Percentiles rank a stretch among this genome's conserved stretches.
phyloP scores from a whole-genome alignment of 2,888 invertebrate species.

The Ophion obscuratus region DNA sequence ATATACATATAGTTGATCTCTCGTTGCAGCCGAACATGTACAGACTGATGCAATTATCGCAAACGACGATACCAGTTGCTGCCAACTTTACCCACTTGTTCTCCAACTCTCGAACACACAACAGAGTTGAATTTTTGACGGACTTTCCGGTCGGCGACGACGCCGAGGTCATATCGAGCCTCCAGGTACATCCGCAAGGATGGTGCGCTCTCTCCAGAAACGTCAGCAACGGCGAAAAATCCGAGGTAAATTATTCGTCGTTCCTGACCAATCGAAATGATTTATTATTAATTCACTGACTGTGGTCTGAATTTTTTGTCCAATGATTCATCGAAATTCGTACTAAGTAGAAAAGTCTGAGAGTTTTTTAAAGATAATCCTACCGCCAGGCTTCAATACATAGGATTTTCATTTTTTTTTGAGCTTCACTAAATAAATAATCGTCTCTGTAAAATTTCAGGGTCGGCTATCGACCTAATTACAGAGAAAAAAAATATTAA shows the following conservation, averaged over 20 bases:
- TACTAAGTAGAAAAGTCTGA: too few relatives aligned
- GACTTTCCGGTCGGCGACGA: conserved; percentile 95
- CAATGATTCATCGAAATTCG: background rate
- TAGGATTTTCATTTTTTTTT: too few relatives aligned
- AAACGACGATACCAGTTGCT: conserved; percentile 92
- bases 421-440: too few relatives aligned
- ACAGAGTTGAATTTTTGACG: conserved; percentile 94
- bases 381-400: too few relatives aligned
- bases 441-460: too few relatives aligned
- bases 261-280: background rate
- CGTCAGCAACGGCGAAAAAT: conserved; percentile 93
- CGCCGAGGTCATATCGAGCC: conserved; percentile 95
- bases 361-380: too few relatives aligned
- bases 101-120: conserved; percentile 89
- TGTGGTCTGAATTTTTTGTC: too few relatives aligned
- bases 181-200: conserved; percentile 95
- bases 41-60: conserved; percentile 94
- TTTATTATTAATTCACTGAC: too few relatives aligned
- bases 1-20: background rate
- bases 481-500: too few relatives aligned
- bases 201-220: conserved; percentile 96
- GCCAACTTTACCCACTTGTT: conserved; percentile 94
- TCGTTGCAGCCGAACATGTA: conserved; percentile 93
- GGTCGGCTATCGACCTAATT: too few relatives aligned
- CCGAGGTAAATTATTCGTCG: conserved; percentile 88